These are phyloP conservation scores for Laspeyria flexula DNA, from an alignment of 2,888 invertebrate species.

Conservation along the genomic window DNA sequence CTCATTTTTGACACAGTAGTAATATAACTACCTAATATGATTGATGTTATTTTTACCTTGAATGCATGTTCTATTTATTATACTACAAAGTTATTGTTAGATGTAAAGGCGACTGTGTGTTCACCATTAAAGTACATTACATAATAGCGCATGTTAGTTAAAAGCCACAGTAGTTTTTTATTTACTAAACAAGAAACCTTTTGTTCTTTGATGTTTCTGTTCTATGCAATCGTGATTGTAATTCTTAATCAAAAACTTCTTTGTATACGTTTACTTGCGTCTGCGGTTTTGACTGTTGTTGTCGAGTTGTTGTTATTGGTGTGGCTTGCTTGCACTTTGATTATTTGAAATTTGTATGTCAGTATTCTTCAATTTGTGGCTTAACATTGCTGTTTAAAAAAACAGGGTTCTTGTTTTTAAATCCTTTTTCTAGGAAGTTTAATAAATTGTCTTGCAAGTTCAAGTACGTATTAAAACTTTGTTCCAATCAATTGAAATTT, in stretches of 20 bases:
- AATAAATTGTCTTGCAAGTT: too few species aligned
- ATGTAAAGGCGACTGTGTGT: neutral
- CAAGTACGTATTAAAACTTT: too few species aligned
- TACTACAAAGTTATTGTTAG: too few species aligned
- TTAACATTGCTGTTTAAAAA: too few species aligned
- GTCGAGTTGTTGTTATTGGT: neutral
- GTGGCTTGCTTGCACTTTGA: neutral
- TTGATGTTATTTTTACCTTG: neutral
- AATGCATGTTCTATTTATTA: too few species aligned
- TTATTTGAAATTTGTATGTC: too few species aligned
- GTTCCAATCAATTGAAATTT: too few species aligned
- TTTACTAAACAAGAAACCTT: conserved; percentile 24
- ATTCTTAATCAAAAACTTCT: conserved; percentile 29
- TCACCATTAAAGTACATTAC: neutral
- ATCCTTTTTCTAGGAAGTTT: too few species aligned
- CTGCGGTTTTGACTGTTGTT: conserved; percentile 8
- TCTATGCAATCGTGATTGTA: conserved; percentile 31
- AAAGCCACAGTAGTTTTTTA: conserved; percentile 19
- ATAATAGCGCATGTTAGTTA: neutral
- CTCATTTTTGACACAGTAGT: too few species aligned
- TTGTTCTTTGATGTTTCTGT: conserved; percentile 31
- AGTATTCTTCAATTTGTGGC: too few species aligned
- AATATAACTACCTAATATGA: too few species aligned
- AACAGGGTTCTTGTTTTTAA: too few species aligned
- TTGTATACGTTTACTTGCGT: conserved; percentile 16